These are phyloP conservation scores for Leptobrachium leishanense DNA, from an alignment of 2,113 vertebrate genomes.

Conservation along the genomic window DNA sequence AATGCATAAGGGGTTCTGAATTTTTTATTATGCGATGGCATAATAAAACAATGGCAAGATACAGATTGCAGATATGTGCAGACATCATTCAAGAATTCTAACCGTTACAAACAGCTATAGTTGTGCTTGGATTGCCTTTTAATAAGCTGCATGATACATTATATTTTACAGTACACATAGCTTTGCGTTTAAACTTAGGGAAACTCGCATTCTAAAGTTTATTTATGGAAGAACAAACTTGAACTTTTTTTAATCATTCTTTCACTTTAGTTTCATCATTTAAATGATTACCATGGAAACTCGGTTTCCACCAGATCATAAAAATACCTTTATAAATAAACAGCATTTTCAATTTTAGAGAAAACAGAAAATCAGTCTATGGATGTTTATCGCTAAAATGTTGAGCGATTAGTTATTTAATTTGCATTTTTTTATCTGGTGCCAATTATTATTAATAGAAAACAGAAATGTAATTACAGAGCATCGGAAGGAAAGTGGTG, in stretches of 20 bases:
- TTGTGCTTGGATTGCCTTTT: no score
- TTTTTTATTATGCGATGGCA: no score
- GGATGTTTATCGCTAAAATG: slow-evolving; percentile 13
- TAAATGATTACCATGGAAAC: slow-evolving; percentile 40
- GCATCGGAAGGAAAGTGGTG: not conserved
- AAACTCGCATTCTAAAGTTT: no score
- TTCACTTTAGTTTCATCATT: slow-evolving; percentile 11
- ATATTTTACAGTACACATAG: no score
- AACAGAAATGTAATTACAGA: slow-evolving; percentile 8
- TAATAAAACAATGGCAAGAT: no score
- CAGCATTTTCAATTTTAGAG: slow-evolving; percentile 10
- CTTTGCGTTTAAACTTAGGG: no score
- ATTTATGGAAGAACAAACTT: not conserved
- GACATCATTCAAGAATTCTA: no score
- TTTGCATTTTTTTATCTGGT: slow-evolving; percentile 17
- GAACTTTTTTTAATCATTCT: not conserved
- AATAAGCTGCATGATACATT: no score
- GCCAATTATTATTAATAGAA: slow-evolving; percentile 35
- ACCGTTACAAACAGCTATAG: no score
- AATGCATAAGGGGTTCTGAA: no score
- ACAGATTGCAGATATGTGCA: no score
- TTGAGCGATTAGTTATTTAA: slow-evolving; percentile 18
- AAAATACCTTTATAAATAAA: slow-evolving; percentile 30
- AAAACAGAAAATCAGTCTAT: slow-evolving; percentile 9
- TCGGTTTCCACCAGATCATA: slow-evolving; percentile 15